Evolutionary conservation across 1,140 invertebrate species (phyloP).

Genomic region (Streblospio benedicti): DNA sequence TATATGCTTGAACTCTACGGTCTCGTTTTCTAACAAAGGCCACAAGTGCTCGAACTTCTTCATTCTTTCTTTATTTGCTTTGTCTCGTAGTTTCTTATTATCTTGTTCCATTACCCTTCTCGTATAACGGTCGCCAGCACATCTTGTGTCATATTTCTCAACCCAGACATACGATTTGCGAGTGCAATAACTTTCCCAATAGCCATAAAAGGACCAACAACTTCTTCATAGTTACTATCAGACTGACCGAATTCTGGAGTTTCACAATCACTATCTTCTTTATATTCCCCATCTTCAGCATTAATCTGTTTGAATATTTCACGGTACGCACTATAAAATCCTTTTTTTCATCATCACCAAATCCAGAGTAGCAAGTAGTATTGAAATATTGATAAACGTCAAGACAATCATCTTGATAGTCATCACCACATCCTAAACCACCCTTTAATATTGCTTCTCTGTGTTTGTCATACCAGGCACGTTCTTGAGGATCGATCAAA

Average conservation of each 20-base stretch:
- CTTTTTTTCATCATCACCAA: constrained; percentile 74
- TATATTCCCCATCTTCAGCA: constrained; percentile 76
- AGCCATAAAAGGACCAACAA: constrained; percentile 80
- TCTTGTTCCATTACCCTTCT: constrained; percentile 85
- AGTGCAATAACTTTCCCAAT: constrained; percentile 81
- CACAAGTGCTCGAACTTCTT: constrained; percentile 74
- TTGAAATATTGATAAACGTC: constrained; percentile 87
- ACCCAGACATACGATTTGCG: constrained; percentile 76
- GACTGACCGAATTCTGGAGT: constrained; percentile 80
- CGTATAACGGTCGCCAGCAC: constrained; percentile 67
- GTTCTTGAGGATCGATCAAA: constrained; percentile 82
- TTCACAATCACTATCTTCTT: constrained; percentile 58
- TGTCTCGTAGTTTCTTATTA: constrained; percentile 86
- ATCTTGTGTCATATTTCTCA: constrained; percentile 78
- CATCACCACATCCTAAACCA: constrained; percentile 60
- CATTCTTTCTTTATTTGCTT: constrained; percentile 86
- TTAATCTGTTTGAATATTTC: constrained; percentile 79
- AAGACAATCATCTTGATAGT: constrained; percentile 76
- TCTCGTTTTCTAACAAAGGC: constrained; percentile 86
- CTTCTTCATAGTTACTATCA: constrained; percentile 69
- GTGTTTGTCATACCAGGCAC: constrained; percentile 91
- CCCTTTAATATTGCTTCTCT: constrained; percentile 72
- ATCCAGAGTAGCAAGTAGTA: constrained; percentile 80
- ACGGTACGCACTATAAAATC: constrained; percentile 83
- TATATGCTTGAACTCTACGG: constrained; percentile 69